Base-by-base conservation (phyloP, 2,888 invertebrate genomes). In the Sylvicola cinctus region DNA sequence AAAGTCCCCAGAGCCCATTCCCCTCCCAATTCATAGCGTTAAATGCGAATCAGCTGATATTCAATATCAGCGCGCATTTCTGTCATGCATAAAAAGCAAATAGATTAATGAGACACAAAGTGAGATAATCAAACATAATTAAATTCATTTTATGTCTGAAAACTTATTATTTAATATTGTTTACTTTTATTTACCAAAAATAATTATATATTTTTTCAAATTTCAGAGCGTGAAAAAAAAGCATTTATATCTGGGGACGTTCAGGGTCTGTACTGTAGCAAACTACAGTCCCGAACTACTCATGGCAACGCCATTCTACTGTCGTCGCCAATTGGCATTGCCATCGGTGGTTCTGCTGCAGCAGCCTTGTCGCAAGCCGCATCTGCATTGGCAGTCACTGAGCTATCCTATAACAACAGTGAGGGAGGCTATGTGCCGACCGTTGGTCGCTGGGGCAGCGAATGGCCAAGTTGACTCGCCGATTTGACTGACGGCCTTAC, bases 391-490 rank as follows among this genome's bases (percentile, higher is more conserved):
- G 20, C 20, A 8, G 20, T 20, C 8, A 51, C 45, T 38, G 32
- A 40, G 39, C 31, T 43, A 52, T 49, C 48, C 55, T 40, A 46
- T 54, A 29, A 29, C 14, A 29, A 15, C 14, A 8, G 15, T 50
- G 66, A 66, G 60, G 42, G 61, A 56, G 62, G 66, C 46, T 69
- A 69, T 52, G 67, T 74, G 62, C 83, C 83, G 63, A 69, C 75
- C 55, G 83, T 83, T 56, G 83, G 81, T 55, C 76, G 84, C 48
- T 87, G 84, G 84, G 85, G 84, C 61, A 74, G 77, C 65, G 85
- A 87, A 63, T 88, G 87, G 88, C 88, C 88, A 67, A 87, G 87
- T 85, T 88, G 88, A 88, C 87, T 88, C 87, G 77, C 72, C 70
- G 62, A 64, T 62, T 55, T 59, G 54, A 50, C 56, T 51, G 50